phyloP scores from a whole-genome alignment of 1,140 invertebrate species.

The Drosophila navojoa region DNA sequence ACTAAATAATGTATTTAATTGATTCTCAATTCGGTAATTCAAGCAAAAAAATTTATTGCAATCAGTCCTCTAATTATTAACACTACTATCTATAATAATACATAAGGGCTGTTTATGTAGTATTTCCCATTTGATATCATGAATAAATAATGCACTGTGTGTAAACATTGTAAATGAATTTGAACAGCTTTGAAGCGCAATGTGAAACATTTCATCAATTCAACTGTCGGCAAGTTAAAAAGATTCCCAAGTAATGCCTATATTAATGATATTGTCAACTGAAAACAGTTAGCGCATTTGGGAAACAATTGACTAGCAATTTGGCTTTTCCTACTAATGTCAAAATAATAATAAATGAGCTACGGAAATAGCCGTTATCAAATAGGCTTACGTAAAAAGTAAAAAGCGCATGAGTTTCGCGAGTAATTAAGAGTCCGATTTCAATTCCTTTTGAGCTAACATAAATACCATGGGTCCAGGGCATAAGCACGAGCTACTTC shows the following conservation, averaged over 20 bases:
- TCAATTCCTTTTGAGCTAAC: constrained; percentile 4
- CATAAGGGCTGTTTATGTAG: too few species aligned
- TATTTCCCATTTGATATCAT: neutral
- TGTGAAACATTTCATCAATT: neutral
- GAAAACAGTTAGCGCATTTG: neutral
- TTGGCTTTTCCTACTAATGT: constrained; percentile 52
- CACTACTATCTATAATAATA: too few species aligned
- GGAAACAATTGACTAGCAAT: constrained; percentile 59
- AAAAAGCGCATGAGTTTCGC: neutral
- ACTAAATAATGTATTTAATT: too few species aligned
- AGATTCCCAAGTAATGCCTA: neutral
- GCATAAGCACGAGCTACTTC: neutral
- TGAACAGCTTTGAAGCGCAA: constrained; percentile 26
- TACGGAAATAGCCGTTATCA: constrained; percentile 21
- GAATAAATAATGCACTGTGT: too few species aligned
- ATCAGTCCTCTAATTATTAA: too few species aligned
- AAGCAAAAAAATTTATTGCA: too few species aligned
- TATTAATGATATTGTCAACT: constrained; percentile 1
- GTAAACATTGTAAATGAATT: constrained; percentile 4
- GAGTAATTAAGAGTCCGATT: constrained; percentile 3
- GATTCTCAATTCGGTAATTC: too few species aligned
- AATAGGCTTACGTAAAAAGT: constrained; percentile 4
- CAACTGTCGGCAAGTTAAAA: constrained; percentile 14
- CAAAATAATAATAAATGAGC: constrained; percentile 53
- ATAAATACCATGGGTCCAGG: neutral